Conservation (phyloP, 2,888 invertebrate genomes). For the Andrena flavipes region DNA sequence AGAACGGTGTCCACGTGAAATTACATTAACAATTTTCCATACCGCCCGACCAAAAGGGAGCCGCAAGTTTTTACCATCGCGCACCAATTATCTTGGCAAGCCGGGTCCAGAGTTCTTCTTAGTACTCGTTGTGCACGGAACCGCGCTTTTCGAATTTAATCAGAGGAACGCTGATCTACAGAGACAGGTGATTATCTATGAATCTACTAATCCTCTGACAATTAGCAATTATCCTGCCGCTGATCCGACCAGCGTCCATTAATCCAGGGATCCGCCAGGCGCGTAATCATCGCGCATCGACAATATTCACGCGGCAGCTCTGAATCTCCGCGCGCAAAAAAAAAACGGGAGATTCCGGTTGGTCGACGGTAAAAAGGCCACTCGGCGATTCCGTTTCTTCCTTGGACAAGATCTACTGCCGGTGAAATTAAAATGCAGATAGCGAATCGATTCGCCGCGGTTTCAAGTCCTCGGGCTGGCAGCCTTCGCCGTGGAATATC, state of each 20-base stretch:
- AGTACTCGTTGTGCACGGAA: no score
- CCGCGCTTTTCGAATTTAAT: no score
- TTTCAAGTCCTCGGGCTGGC: not conserved
- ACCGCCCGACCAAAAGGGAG: not conserved
- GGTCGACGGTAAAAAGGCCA: conserved; percentile 29
- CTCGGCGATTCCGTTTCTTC: conserved; percentile 18
- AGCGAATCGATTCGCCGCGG: conserved; percentile 43
- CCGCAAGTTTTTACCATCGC: not conserved
- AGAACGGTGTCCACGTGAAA: conserved; percentile 12
- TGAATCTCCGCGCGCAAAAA: not conserved
- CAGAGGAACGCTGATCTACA: no score
- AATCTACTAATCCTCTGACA: no score
- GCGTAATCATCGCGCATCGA: not conserved
- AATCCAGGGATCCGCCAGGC: no score
- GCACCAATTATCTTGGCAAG: not conserved
- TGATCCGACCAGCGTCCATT: no score
- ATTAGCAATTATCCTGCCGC: no score
- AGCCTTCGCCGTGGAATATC: conserved; percentile 15
- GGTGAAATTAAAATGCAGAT: conserved; percentile 51
- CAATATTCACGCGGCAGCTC: conserved; percentile 22
- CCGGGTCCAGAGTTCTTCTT: not conserved
- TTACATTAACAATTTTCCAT: conserved; percentile 19
- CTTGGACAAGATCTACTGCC: conserved; percentile 1
- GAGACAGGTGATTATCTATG: no score
- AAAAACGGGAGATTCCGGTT: conserved; percentile 1